A percentile compares a stretch with the other conserved stretches of the same genome.
Evolutionary conservation across 2,797 vertebrate genomes (phyloP).

Genomic region (Chloroceryle amazona): DNA sequence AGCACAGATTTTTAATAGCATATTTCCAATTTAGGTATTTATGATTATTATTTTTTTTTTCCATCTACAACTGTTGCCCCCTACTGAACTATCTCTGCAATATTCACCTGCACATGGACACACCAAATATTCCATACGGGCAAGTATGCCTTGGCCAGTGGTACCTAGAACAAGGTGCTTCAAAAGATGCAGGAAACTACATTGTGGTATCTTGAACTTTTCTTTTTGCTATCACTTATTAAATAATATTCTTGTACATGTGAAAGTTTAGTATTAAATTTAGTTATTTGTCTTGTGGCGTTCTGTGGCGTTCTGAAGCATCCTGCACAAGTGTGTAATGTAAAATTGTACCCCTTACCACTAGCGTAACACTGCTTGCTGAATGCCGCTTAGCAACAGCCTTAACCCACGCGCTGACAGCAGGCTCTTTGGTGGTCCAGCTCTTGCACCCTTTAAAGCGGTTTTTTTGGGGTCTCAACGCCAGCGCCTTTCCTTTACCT

Average conservation of each 20-base stretch:
- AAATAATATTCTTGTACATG: rapidly evolving
- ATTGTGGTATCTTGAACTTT: rapidly evolving
- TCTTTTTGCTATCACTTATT: neutral
- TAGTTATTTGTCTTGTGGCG: rapidly evolving
- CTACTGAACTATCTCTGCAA: neutral
- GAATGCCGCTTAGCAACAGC: rapidly evolving
- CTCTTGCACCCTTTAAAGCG: rapidly evolving
- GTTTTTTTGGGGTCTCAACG: rapidly evolving
- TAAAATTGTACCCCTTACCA: neutral
- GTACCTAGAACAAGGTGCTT: neutral
- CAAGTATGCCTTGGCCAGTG: rapidly evolving
- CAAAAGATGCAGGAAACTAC: rapidly evolving
- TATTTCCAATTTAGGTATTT: neutral
- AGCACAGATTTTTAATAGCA: neutral
- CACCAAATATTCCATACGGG: too few relatives aligned
- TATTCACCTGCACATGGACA: rapidly evolving
- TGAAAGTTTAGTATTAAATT: rapidly evolving
- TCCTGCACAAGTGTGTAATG: rapidly evolving
- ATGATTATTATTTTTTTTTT: neutral
- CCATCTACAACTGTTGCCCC: neutral
- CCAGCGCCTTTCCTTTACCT: too few relatives aligned
- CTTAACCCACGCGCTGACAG: rapidly evolving
- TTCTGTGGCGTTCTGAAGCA: too few relatives aligned
- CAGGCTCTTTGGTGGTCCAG: rapidly evolving
- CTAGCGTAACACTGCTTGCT: rapidly evolving